Conservation (phyloP, 2,888 invertebrate species). For the Mactromeris polynyma region DNA sequence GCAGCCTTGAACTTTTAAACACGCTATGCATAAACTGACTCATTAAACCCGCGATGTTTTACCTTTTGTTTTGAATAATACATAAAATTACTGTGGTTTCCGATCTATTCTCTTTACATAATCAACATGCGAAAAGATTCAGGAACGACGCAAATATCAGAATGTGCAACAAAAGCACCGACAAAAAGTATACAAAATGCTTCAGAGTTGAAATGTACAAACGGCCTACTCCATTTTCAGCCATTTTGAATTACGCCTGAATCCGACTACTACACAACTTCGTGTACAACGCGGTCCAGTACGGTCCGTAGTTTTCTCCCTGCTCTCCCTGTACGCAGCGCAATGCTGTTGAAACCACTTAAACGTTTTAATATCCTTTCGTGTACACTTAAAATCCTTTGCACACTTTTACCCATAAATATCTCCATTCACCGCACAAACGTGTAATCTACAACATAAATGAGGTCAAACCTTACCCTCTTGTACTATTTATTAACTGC, state of each 20-base stretch:
- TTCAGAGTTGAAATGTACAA: not conserved
- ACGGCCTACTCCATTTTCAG: not conserved
- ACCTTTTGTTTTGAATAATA: not conserved
- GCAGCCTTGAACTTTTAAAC: not conserved
- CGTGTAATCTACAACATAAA: slow-evolving; percentile 54
- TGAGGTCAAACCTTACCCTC: slow-evolving; percentile 50
- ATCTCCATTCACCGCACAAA: slow-evolving; percentile 20
- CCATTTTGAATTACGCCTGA: not conserved
- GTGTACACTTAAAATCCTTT: slow-evolving; percentile 10
- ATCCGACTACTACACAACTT: not conserved
- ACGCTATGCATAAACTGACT: not conserved
- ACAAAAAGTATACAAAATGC: not conserved
- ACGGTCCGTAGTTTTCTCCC: not conserved
- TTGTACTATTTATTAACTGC: slow-evolving; percentile 53
- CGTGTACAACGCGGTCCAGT: not conserved
- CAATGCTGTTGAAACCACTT: not conserved
- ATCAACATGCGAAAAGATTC: not conserved
- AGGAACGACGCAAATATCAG: not conserved
- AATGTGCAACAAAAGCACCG: not conserved
- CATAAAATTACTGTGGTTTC: not conserved
- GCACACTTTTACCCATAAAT: slow-evolving; percentile 14
- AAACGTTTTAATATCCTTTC: slow-evolving; percentile 19
- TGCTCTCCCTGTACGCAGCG: not conserved
- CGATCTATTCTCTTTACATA: not conserved
- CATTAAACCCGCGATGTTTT: no score